Evolutionary conservation across 2,888 invertebrate genomes (phyloP), one percentile per base, ranked within the genome.

Genomic region (Drosophila anomalipes): DNA sequence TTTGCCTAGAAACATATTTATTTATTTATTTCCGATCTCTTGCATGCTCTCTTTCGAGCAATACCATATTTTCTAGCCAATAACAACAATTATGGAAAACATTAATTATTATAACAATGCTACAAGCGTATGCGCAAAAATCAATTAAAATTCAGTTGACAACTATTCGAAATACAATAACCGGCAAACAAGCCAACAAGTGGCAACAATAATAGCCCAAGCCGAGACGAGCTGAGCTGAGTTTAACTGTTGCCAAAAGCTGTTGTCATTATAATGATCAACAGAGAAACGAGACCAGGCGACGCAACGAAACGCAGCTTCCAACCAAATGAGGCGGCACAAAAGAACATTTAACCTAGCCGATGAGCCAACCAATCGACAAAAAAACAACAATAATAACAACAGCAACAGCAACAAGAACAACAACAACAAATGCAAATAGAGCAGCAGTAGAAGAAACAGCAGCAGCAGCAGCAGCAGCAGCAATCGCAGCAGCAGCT

Each of bases 331-430:
- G 63, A 76, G 67, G 60, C 64, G 52, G 30, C 69, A 79, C 75
- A 77, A 81, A 81, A 90, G 90, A 90, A 87, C 89, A 62, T 86
- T 86, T 74, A 67, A 59, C 70, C n/a, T 26, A 64, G 33, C 65
- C 63, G 69, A 74, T 70, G 79, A 79, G 61, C 51, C 54, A 79
- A 53, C 60, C 41, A 58, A 58, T 49, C 52, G 52, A 57, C 62
- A 49, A 49, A 19, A 54, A n/a, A n/a, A n/a, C n/a, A n/a, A 30
- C 28, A 44, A 16, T 30, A 60, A 28, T 19, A 33, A 2, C 58
- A 63, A 33, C 60, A 39, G 12, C 32, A 51, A 26, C 37, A 51
- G 12, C 32, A 51, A 26, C 37, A 51, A 12, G 47, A 5, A 22
- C 22, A 22, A 22, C 22, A 70, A 32, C 52, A 60, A 16, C 49